Percentiles rank a stretch among this genome's conserved stretches.
These are phyloP conservation scores for Rhagophthalmus giganteus DNA, from an alignment of 2,888 invertebrate species.

Conservation along the genomic window DNA sequence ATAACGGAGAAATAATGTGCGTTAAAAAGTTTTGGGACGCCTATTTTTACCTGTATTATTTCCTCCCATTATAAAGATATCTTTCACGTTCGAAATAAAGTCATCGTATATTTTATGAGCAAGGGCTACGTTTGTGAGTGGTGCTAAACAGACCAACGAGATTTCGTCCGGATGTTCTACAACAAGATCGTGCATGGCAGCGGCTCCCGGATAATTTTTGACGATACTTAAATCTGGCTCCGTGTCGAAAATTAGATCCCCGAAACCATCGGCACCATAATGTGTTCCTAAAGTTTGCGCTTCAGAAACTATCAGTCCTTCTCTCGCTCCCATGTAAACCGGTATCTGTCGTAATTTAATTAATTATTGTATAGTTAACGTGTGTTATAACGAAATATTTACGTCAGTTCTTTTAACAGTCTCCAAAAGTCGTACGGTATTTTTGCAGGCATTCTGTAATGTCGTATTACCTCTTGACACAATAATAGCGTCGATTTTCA, in stretches of 20 bases:
- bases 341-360: constrained; percentile 63
- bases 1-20: too few species aligned
- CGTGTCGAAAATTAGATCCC: constrained; percentile 57
- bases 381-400: constrained; percentile 45
- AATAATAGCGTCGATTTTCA: constrained; percentile 70
- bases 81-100: constrained; percentile 66
- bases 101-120: constrained; percentile 69
- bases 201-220: constrained; percentile 56
- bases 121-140: constrained; percentile 79
- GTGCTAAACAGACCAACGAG: constrained; percentile 68
- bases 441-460: constrained; percentile 68
- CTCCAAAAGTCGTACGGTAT: constrained; percentile 69
- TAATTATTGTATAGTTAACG: background rate
- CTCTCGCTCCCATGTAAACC: constrained; percentile 66
- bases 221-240: constrained; percentile 41
- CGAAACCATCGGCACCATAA: constrained; percentile 74
- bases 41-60: constrained; percentile 41
- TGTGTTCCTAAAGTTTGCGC: constrained; percentile 51
- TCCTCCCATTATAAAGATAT: constrained; percentile 79
- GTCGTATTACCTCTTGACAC: constrained; percentile 75
- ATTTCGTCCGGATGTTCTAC: constrained; percentile 61
- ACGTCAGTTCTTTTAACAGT: constrained; percentile 65
- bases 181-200: constrained; percentile 63
- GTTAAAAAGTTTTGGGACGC: too few species aligned
- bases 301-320: constrained; percentile 54